Conservation (phyloP, 1,140 invertebrate genomes). For the Sipha flava region DNA sequence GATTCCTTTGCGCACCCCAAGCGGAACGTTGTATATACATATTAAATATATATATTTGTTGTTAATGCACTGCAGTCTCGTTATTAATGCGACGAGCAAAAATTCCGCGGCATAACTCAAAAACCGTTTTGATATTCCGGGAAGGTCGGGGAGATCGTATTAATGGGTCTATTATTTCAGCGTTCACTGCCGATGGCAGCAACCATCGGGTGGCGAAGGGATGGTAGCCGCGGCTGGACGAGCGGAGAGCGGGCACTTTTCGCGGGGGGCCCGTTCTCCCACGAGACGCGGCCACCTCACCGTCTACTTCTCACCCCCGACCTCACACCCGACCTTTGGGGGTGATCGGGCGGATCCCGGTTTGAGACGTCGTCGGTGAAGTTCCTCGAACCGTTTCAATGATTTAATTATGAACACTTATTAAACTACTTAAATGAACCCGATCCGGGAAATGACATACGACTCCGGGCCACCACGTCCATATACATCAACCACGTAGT, state of each 20-base stretch:
- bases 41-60: too few species aligned
- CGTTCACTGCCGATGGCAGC: constrained; percentile 23
- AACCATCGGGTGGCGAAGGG: too few species aligned
- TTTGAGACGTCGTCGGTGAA: too few species aligned
- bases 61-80: not conserved
- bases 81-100: not conserved
- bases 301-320: not conserved
- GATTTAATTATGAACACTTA: constrained; percentile 30
- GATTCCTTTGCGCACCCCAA: not conserved
- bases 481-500: not conserved
- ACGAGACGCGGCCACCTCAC: too few species aligned
- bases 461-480: too few species aligned
- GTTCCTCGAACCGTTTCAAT: constrained; percentile 9
- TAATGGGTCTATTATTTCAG: constrained; percentile 17
- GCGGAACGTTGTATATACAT: not conserved
- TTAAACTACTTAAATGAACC: constrained; percentile 24
- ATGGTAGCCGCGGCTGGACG: too few species aligned
- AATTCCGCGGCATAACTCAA: not conserved
- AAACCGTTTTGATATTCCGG: constrained; percentile 22
- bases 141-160: constrained; percentile 4
- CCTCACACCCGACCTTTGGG: too few species aligned
- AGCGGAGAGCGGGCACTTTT: not conserved
- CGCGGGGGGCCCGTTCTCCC: too few species aligned
- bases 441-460: constrained; percentile 14
- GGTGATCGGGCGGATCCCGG: too few species aligned